Base-by-base conservation (phyloP, 2,888 invertebrate genomes). In the Brenthis hecate region DNA sequence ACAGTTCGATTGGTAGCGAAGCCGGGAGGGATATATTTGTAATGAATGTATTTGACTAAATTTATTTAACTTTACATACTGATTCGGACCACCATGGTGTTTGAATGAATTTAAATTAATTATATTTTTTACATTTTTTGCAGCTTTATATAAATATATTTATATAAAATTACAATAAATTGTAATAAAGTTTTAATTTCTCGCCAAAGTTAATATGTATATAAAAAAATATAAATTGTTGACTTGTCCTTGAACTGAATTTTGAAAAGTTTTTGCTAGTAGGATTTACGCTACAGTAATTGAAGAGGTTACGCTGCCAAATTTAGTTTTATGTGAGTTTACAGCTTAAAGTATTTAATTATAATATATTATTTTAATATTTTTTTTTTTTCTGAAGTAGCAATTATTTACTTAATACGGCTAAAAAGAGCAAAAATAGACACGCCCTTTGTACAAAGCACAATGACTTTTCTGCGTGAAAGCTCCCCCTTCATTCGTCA, bases 401-500 rank as follows among this genome's bases (percentile, higher is more conserved):
- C 36, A 58, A 11, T 58, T n/a, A 14, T 48, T 14, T 48, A 0
- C 8, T 48, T 16, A 28, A n/a, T 48, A 48, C 14, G 4, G 14
- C 32, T 36, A 13, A 51, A 53, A 43, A 61, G 6, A 16, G 6
- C n/a, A n/a, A 6, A 51, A 36, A 16, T 13, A 19, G 51, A 62
- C 16, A 3, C 11, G 1, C 19, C 6, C 16, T 53, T 13, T 62
- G 19, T 47, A 68, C 53, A 64, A 63, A 62, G 36, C 28, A 36
- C 19, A 62, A 43, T 50, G 47, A 36, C 23, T 50, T 54, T 56
- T 69, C 68, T 69, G 56, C 60, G 69, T 66, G 66, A 66, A 66
- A 65, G 69, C 56, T 57, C 55, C 19, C 58, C 70, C 67, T 62
- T 60, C 70, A 50, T 48, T 23, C n/a, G 68, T 68, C 68, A 71